Conservation (phyloP, 2,113 vertebrate species). For the Erpornis zantholeuca region DNA sequence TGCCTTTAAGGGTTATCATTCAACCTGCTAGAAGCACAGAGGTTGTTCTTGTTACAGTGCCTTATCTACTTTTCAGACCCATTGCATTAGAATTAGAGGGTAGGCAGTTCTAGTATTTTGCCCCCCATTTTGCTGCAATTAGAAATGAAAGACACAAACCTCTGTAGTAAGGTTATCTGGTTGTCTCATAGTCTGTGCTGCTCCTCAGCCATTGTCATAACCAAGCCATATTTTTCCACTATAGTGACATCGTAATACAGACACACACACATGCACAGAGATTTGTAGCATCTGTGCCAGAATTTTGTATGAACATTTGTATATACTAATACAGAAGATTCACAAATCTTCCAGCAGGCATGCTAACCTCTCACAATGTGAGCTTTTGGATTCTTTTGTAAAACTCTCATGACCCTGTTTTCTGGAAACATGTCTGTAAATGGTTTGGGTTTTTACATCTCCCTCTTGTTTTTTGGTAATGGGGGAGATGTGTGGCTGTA, state of each 20-base stretch:
- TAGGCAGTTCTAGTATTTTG: neutral
- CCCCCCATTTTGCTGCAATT: conserved; percentile 7
- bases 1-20: conserved; percentile 20
- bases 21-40: neutral
- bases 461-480: neutral
- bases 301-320: neutral
- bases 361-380: neutral
- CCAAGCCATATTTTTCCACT: neutral
- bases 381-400: neutral
- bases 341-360: neutral
- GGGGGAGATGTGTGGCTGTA: neutral
- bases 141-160: conserved; percentile 9
- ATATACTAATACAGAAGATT: neutral
- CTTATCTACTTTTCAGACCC: conserved; percentile 7
- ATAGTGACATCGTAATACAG: neutral
- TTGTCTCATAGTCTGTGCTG: neutral
- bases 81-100: neutral
- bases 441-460: neutral
- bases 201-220: neutral
- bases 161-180: neutral
- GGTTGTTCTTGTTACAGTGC: neutral
- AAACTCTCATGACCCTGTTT: neutral
- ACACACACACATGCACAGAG: neutral
- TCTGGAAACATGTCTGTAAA: neutral
- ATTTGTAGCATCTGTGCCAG: conserved; percentile 9